A percentile compares a stretch with the other conserved stretches of the same genome.
Evolutionary conservation across 2,797 vertebrate genomes (phyloP).

Genomic region (Dendrocincla tyrannina): DNA sequence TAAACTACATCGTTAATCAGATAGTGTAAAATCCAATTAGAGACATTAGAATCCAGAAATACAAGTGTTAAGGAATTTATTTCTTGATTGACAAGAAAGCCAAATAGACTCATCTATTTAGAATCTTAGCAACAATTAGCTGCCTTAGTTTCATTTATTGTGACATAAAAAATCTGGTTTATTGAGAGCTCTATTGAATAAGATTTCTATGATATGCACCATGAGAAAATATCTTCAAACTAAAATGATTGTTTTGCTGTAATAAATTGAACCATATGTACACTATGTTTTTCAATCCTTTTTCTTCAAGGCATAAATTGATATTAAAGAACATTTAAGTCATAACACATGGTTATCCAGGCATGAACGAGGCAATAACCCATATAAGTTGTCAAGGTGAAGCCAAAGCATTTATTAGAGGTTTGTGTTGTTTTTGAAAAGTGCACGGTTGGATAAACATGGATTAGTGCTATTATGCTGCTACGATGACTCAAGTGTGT

Average conservation of each 20-base stretch:
- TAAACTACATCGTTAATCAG: constrained; percentile 81
- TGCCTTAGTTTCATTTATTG: constrained; percentile 86
- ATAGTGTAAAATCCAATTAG: constrained; percentile 85
- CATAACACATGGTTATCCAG: constrained; percentile 91
- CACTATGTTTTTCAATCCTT: constrained; percentile 85
- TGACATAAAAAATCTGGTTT: constrained; percentile 88
- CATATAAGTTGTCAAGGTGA: constrained; percentile 97
- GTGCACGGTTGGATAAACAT: constrained; percentile 91
- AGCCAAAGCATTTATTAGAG: constrained; percentile 90
- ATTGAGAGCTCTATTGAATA: constrained; percentile 84
- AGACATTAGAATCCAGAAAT: constrained; percentile 83
- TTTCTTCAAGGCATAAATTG: constrained; percentile 86
- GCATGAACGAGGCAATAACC: constrained; percentile 93
- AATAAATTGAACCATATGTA: constrained; percentile 87
- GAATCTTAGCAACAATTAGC: constrained; percentile 85
- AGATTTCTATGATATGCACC: constrained; percentile 84
- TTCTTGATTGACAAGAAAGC: constrained; percentile 85
- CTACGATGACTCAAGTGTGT: constrained; percentile 86
- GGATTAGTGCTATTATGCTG: constrained; percentile 85
- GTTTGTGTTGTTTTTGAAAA: constrained; percentile 95
- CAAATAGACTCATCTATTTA: constrained; percentile 85
- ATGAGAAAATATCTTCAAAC: constrained; percentile 85
- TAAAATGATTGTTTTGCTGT: constrained; percentile 86
- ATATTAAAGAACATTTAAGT: constrained; percentile 91
- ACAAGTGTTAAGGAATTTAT: constrained; percentile 85